Percentiles rank a stretch among this genome's conserved stretches.
Conservation (phyloP, 2,797 vertebrate species). For the Sebastes oblongus region DNA sequence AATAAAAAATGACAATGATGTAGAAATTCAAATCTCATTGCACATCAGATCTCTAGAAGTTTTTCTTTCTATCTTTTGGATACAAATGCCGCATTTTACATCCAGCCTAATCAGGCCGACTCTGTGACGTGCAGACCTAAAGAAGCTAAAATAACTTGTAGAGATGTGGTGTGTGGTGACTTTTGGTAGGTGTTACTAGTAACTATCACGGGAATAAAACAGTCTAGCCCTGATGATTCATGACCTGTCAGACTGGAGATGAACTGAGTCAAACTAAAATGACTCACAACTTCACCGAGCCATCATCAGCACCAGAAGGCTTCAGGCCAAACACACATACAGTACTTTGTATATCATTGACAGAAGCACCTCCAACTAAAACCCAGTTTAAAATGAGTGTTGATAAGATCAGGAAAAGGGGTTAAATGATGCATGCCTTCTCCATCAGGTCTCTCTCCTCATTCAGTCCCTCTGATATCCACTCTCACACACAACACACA, state of each 20-base stretch:
- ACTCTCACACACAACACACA: neutral
- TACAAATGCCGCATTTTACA: neutral
- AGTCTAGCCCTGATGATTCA: neutral
- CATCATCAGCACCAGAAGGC: neutral
- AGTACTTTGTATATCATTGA: neutral
- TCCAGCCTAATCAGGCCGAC: neutral
- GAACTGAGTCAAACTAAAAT: neutral
- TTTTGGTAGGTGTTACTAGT: neutral
- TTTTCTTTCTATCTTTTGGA: neutral
- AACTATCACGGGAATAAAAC: neutral
- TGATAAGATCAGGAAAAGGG: neutral
- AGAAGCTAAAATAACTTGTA: neutral
- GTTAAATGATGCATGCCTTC: constrained; percentile 20
- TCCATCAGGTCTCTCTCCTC: constrained; percentile 3
- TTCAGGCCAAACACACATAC: neutral
- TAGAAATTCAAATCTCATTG: neutral
- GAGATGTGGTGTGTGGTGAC: neutral
- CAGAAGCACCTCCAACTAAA: neutral
- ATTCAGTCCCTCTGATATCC: neutral
- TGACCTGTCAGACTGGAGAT: constrained; percentile 4
- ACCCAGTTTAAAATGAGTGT: neutral
- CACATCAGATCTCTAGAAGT: neutral
- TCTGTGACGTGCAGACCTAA: neutral
- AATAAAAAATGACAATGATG: neutral
- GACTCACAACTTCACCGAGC: neutral